phyloP scores from a whole-genome alignment of 2,113 vertebrate genomes.

The Blennius ocellaris region DNA sequence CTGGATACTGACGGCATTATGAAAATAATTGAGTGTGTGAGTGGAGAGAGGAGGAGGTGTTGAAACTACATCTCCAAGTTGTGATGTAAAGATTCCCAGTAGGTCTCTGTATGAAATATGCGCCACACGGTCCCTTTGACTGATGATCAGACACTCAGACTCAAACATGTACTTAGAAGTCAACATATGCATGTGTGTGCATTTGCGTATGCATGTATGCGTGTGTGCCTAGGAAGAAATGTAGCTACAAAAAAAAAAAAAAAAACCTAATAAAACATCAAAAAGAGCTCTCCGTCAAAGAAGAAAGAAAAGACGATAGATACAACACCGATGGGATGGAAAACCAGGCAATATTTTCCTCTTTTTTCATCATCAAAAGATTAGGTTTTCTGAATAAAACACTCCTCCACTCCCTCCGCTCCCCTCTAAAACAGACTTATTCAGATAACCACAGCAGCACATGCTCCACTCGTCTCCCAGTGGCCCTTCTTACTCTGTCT shows the following conservation, averaged over 20 bases:
- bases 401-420: background rate
- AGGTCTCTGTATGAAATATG: background rate
- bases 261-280: constrained; percentile 59
- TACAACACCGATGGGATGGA: constrained; percentile 45
- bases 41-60: background rate
- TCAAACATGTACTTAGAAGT: background rate
- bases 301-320: constrained; percentile 35
- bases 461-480: background rate
- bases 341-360: constrained; percentile 51
- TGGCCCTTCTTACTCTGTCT: background rate
- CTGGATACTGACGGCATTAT: background rate
- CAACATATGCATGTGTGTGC: background rate
- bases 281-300: constrained; percentile 49
- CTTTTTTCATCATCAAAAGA: constrained; percentile 68
- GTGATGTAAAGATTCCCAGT: constrained; percentile 16
- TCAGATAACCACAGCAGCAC: constrained; percentile 22
- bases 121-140: constrained; percentile 31
- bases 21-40: no score
- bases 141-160: constrained; percentile 12
- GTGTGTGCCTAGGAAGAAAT: background rate
- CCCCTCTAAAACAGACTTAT: background rate
- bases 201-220: background rate
- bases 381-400: constrained; percentile 53
- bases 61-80: constrained; percentile 11
- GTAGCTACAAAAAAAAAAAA: constrained; percentile 10